These are phyloP conservation scores for Periparus ater DNA, from an alignment of 2,797 vertebrate genomes.

Conservation along the genomic window DNA sequence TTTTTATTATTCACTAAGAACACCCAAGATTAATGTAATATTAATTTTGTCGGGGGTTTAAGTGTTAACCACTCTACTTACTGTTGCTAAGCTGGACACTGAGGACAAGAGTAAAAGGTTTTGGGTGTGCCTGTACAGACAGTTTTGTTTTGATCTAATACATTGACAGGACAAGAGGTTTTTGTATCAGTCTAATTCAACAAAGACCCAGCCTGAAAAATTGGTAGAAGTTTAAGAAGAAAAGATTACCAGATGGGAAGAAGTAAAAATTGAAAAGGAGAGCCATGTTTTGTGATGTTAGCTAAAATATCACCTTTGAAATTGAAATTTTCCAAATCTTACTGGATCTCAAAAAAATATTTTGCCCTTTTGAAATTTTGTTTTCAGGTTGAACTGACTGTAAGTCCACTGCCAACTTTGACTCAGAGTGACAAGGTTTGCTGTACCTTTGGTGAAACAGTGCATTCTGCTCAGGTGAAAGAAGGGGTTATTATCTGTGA, in stretches of 20 bases:
- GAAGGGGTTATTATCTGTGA: constrained; percentile 66
- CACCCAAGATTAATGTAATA: background rate
- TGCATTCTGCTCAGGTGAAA: background rate
- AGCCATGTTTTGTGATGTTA: background rate
- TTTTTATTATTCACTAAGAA: background rate
- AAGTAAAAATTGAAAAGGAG: background rate
- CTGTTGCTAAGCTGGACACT: background rate
- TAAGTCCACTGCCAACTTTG: constrained; percentile 75
- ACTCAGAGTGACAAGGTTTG: constrained; percentile 54
- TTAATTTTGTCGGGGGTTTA: background rate
- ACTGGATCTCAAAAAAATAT: background rate
- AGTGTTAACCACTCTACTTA: background rate
- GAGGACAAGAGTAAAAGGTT: background rate
- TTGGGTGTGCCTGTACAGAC: background rate
- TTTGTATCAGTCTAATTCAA: background rate
- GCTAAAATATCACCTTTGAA: background rate
- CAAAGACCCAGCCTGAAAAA: background rate
- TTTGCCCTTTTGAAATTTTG: background rate
- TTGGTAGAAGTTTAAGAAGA: background rate
- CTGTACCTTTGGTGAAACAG: constrained; percentile 73
- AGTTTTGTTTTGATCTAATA: background rate
- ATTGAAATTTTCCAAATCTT: background rate
- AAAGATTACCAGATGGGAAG: background rate
- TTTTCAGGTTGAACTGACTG: constrained; percentile 75
- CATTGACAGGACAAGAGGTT: background rate